Conservation (phyloP, 1,140 invertebrate genomes). For the Neodiprion pinetum region DNA sequence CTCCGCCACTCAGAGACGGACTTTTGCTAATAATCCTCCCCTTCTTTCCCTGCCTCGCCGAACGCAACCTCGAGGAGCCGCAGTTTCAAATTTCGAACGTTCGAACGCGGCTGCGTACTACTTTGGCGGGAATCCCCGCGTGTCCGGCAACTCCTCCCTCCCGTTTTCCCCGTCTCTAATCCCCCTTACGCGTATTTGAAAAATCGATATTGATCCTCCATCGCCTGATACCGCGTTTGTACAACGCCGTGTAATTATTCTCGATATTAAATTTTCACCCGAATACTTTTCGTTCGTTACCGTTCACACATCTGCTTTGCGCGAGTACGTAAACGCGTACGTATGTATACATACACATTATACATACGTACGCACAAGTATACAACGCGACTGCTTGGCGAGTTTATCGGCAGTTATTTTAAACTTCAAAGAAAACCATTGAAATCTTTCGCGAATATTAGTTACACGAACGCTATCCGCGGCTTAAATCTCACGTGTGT, state of each 20-base stretch:
- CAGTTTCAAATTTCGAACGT: neutral
- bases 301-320: slow-evolving; percentile 22
- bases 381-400: slow-evolving; percentile 6
- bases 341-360: slow-evolving; percentile 3
- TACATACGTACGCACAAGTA: neutral
- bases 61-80: neutral
- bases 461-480: slow-evolving; percentile 1
- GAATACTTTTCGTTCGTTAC: neutral
- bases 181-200: no score
- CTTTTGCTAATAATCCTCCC: neutral
- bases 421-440: slow-evolving; percentile 16
- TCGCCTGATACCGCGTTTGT: no score
- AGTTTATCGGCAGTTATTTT: slow-evolving; percentile 6
- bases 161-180: no score
- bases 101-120: neutral
- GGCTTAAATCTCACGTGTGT: slow-evolving; percentile 8
- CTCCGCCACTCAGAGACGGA: neutral
- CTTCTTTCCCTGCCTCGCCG: neutral
- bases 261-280: no score
- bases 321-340: neutral
- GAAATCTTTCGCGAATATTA: slow-evolving; percentile 22
- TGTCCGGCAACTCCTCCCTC: neutral
- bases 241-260: no score
- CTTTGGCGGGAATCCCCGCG: slow-evolving; percentile 11
- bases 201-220: no score